These are phyloP conservation scores for Actinemys pallida DNA, from an alignment of 2,113 vertebrate genomes.

Conservation along the genomic window DNA sequence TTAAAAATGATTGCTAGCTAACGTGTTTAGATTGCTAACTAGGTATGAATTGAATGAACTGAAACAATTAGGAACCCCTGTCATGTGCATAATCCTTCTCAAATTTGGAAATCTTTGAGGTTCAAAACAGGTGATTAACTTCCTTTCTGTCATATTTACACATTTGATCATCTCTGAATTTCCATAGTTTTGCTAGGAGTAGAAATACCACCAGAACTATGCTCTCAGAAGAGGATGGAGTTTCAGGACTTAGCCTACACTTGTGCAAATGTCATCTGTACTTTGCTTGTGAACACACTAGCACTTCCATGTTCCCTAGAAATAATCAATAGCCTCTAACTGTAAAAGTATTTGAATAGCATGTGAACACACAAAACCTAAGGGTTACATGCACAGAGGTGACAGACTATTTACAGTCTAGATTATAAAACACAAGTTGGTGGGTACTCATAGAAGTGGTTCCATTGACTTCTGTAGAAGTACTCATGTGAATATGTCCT, in stretches of 20 bases:
- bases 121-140: background rate
- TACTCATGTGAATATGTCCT: fast-evolving
- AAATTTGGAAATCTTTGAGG: background rate
- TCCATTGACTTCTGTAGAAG: fast-evolving
- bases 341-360: background rate
- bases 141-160: constrained; percentile 16
- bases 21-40: constrained; percentile 16
- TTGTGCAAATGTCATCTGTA: fast-evolving
- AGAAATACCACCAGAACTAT: background rate
- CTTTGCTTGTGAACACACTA: fast-evolving
- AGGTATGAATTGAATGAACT: background rate
- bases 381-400: fast-evolving
- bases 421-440: background rate
- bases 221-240: background rate
- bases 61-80: background rate
- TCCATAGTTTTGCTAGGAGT: background rate
- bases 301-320: background rate
- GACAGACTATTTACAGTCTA: background rate
- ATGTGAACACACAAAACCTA: too few relatives aligned
- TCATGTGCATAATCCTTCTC: background rate
- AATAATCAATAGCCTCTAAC: fast-evolving
- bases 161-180: background rate
- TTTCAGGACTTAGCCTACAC: background rate
- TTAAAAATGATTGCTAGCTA: background rate
- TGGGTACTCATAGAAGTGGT: background rate